A percentile compares a stretch with the other conserved stretches of the same genome.
Conservation (phyloP, 1,140 invertebrate species). For the Sycophaga agraensis region DNA sequence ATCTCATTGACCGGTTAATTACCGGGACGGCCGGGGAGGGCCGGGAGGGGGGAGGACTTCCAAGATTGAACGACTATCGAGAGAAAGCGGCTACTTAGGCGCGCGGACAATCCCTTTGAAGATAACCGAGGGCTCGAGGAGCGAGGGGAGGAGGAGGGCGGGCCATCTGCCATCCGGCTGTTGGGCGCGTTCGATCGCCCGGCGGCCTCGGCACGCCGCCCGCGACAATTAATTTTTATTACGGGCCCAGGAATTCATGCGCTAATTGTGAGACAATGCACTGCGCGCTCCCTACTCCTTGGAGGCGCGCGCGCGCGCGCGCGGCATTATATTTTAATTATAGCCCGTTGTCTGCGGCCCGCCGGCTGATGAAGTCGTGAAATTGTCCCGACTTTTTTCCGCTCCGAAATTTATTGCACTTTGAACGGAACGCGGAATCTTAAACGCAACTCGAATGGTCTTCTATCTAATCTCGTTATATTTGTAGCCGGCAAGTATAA, state of each 20-base stretch:
- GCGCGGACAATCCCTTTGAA: constrained; percentile 28
- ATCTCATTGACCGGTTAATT: constrained; percentile 24
- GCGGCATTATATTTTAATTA: neutral
- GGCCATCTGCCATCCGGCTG: neutral
- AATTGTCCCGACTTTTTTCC: no score
- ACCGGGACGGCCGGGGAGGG: neutral
- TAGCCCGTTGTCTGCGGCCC: neutral
- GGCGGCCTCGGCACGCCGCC: constrained; percentile 15
- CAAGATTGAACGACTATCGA: constrained; percentile 25
- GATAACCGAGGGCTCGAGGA: constrained; percentile 15
- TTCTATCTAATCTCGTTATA: no score
- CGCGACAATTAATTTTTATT: constrained; percentile 43
- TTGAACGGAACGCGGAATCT: no score
- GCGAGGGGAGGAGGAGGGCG: neutral
- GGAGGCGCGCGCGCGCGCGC: neutral
- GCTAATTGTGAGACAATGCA: constrained; percentile 41
- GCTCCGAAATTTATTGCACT: no score
- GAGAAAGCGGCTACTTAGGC: constrained; percentile 20
- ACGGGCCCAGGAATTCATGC: constrained; percentile 33
- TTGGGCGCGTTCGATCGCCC: constrained; percentile 15
- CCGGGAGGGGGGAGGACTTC: neutral
- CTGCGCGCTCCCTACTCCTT: neutral
- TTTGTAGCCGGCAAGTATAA: no score
- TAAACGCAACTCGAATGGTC: no score
- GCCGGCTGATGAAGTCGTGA: constrained; percentile 15